phyloP scores from a whole-genome alignment of 2,113 vertebrate species.

The Thermophis baileyi region DNA sequence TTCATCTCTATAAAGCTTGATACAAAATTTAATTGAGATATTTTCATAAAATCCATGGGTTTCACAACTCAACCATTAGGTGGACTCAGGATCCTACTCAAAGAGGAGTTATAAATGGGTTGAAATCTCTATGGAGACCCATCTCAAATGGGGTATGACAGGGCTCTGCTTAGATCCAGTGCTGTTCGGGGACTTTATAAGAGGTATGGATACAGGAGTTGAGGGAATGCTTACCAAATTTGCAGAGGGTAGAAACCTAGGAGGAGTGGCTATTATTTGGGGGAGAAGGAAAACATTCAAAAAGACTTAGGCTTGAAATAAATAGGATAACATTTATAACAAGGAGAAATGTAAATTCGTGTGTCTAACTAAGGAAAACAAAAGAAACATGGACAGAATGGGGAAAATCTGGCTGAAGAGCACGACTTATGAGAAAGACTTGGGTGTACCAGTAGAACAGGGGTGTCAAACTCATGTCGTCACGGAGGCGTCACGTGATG shows the following conservation, averaged over 20 bases:
- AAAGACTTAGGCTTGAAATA: neutral
- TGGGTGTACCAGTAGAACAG: neutral
- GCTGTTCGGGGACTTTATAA: neutral
- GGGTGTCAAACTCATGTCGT: too few species aligned
- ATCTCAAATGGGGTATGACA: neutral
- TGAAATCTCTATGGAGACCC: neutral
- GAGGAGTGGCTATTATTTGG: neutral
- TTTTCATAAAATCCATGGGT: neutral
- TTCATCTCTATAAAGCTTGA: conserved; percentile 1
- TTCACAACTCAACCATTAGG: neutral
- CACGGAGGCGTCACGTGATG: too few species aligned
- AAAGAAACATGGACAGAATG: neutral
- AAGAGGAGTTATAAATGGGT: neutral
- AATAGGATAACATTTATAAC: neutral
- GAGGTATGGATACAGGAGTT: neutral
- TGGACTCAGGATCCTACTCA: neutral
- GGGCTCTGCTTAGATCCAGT: neutral
- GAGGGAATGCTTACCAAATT: neutral
- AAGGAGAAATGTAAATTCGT: neutral
- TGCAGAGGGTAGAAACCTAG: neutral
- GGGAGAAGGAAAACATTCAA: neutral
- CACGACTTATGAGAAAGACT: neutral
- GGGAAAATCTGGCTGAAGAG: neutral
- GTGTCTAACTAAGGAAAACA: neutral
- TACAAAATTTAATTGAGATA: neutral